Evolutionary conservation across 2,797 vertebrate species (phyloP), one percentile per base, ranked within the genome.

Genomic region (Borostomias antarcticus): DNA sequence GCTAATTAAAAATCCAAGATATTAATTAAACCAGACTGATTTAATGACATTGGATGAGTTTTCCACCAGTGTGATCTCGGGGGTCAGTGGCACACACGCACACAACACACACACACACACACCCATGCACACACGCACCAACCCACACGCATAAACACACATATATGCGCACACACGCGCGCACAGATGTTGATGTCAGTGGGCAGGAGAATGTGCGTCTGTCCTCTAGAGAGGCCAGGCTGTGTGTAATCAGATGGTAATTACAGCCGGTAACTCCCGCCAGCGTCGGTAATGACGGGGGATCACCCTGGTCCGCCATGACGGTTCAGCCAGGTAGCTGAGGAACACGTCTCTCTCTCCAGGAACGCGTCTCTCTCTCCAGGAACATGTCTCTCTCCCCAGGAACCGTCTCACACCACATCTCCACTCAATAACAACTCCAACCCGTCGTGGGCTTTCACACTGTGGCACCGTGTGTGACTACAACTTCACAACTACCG

Each of bases 161-260:
- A 9, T 30, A 32, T n/a, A n/a, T n/a, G n/a, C 45, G 32, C 23
- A 50, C 60, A 33, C 17, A 62, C 29, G 30, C 19, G 35, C 1
- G 7, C 6, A 23, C 52, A 64, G 58, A 57, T 52, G 45, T 82
- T 70, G 63, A 58, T 72, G 72, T 57, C 60, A 8, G 40, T 21
- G 58, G 57, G 3, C 70, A 58, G 64, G 70, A 73, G 69, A 35
- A 57, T 28, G 23, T 54, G 58, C 59, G 71, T 62, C 1, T 11
- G 40, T 76, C 71, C 37, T 59, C 64, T 2, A 63, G 47, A 50
- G 59, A 72, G 71, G 74, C 75, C 66, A 26, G 11, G 33, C 65
- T 73, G 70, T 77, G 68, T 76, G 65, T 80, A 81, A 86, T 82
- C 74, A 82, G 62, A 21, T 70, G 71, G 75, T 82, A 81, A 89